These are phyloP conservation scores for Hiodon tergisus DNA, from an alignment of 2,113 vertebrate genomes.

Conservation along the genomic window DNA sequence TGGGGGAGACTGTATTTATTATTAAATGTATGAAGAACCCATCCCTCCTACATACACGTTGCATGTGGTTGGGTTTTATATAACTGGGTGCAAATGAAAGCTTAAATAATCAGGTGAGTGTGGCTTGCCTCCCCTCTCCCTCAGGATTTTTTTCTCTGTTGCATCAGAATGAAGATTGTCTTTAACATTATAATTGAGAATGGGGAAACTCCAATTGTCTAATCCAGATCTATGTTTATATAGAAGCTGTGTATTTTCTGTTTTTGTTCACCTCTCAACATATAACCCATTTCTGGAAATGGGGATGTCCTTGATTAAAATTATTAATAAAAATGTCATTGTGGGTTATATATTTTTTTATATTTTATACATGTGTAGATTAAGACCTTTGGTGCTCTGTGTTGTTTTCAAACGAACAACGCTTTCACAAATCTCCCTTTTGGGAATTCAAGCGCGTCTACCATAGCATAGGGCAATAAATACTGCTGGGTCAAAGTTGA, in stretches of 20 bases:
- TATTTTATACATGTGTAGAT: conserved; percentile 42
- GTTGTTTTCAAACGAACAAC: not conserved
- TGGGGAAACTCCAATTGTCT: conserved; percentile 35
- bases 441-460: not conserved
- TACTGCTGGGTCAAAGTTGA: conserved; percentile 27
- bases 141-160: conserved; percentile 24
- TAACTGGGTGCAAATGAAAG: conserved; percentile 37
- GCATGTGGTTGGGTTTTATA: conserved; percentile 24
- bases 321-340: conserved; percentile 52
- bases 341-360: conserved; percentile 57
- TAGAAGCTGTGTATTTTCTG: conserved; percentile 48
- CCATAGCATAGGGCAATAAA: conserved; percentile 56
- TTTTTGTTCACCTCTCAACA: conserved; percentile 45
- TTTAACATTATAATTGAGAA: conserved; percentile 44
- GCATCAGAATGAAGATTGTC: conserved; percentile 35
- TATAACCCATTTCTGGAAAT: conserved; percentile 60
- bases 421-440: not conserved
- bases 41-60: not conserved
- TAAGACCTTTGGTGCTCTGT: conserved; percentile 26
- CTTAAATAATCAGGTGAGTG: conserved; percentile 22
- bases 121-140: conserved; percentile 16
- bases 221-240: conserved; percentile 41
- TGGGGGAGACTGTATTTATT: conserved; percentile 4
- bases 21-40: not conserved
- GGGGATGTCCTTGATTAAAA: conserved; percentile 51